Evolutionary conservation across 2,113 vertebrate genomes (phyloP), one percentile per base, ranked within the genome.

Genomic region (Orycteropus afer): DNA sequence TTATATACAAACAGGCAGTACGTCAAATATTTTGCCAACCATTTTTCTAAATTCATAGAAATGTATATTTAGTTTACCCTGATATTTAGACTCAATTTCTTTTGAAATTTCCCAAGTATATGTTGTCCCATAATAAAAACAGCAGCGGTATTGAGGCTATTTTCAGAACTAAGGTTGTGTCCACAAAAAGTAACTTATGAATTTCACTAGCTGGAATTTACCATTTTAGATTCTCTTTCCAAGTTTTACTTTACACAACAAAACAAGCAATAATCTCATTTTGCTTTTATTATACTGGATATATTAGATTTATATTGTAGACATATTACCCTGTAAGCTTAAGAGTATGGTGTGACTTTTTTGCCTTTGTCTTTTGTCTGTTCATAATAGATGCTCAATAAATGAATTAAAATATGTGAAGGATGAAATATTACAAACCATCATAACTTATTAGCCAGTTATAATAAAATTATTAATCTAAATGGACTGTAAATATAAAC

Each of bases 391-490:
- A 87, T 40, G 87, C 2, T 67, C 40, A 67, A 4, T 32, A 89
- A 93, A 88, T 32, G 29, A 76, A 37, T 55, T 51, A 82, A 73
- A 74, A 83, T 47, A 76, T 67, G 73, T 34, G 67, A 53, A 78
- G 23, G 37, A 8, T 61, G 29, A 53, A 55, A 78, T 34, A 59
- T 7, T 27, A 15, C 63, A 85, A 59, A 84, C 11, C 23, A 15
- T 69, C 49, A 18, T 63, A 76, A 87, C 57, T 74, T 95, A 59
- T 55, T 82, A 22, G n/a, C 49, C 0, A 6, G 25, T 77, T 67
- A 69, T 71, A 84, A 61, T 84, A 40, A 84, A 84, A 95, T 82
- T 51, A 14, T 55, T 92, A 29, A 51, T 42, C 78, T 92, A 86
- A 89, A 84, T 17, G n/a, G n/a, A n/a, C n/a, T n/a, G n/a, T n/a